These are phyloP conservation scores for Nothura maculosa DNA, from an alignment of 2,797 vertebrate species.

Conservation along the genomic window DNA sequence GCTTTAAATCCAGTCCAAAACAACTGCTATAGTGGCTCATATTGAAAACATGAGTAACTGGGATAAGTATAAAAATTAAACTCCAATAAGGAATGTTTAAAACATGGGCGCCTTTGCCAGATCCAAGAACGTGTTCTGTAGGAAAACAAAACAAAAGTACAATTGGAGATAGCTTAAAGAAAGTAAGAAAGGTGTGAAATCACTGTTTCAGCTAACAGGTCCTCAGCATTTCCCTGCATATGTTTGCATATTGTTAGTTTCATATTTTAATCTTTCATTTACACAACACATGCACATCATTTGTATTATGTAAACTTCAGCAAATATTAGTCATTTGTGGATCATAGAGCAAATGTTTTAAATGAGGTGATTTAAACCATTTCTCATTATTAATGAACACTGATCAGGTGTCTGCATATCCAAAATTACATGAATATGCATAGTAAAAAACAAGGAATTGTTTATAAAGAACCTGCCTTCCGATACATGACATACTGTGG, in stretches of 20 bases:
- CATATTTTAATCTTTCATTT: conserved; percentile 85
- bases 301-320: conserved; percentile 86
- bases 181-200: conserved; percentile 81
- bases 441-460: conserved; percentile 75
- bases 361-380: conserved; percentile 85
- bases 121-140: conserved; percentile 48
- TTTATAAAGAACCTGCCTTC: conserved; percentile 71
- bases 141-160: conserved; percentile 77
- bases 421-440: conserved; percentile 85
- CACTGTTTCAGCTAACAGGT: conserved; percentile 78
- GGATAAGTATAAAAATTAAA: conserved; percentile 56
- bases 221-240: conserved; percentile 75
- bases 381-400: conserved; percentile 84
- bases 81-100: conserved; percentile 59
- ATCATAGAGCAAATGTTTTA: conserved; percentile 85
- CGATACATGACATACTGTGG: conserved; percentile 25
- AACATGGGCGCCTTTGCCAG: conserved; percentile 63
- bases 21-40: conserved; percentile 15
- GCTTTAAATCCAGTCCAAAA: conserved; percentile 46
- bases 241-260: conserved; percentile 84
- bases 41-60: conserved; percentile 54
- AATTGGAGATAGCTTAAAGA: conserved; percentile 74
- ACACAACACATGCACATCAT: conserved; percentile 82
- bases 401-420: conserved; percentile 80
- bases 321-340: conserved; percentile 85